Evolutionary conservation across 2,797 vertebrate genomes (phyloP), one percentile per base, ranked within the genome.

Genomic region (Coluber constrictor): DNA sequence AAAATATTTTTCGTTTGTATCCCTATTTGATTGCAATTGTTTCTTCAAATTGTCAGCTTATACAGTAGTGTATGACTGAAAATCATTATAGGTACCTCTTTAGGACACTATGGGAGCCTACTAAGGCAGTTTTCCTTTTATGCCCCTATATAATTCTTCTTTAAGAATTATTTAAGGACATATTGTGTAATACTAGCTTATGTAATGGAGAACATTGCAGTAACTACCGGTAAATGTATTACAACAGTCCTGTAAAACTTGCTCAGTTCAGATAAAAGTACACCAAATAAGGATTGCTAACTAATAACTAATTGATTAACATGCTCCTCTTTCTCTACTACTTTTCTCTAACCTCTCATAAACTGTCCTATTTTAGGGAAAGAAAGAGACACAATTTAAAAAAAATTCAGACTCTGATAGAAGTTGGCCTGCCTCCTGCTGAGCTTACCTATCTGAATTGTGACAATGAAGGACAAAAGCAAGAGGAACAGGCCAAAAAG

Each of bases 331-430:
- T 94, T 56, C 1, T 94, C 88, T 92, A 87, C 15, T 92, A 12
- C 92, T 2, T 93, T 0, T 93, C 86, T 51, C 79, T 94, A 47
- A 32, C 86, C 92, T 18, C 91, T 63, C 57, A 91, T 86, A 93
- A 91, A 96, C 93, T 96, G 43, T 95, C 94, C 87, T 92, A 94
- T 96, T 95, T 96, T 92, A 99, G 99, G 94, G 97, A 98, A 89
- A 96, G 93, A 61, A 98, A 97, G 92, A 97, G 92, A 94, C 94
- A 96, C 94, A 96, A 97, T 93, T 95, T 92, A 59, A 96, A 97
- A 96, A 96, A 70, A 86, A 91, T 88, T 93, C 92, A 93, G 61
- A 95, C 93, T 29, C 90, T 79, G n/a, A 51, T 95, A 94, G 13
- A 93, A n/a, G 95, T 94, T 89, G 32, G 88, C 83, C 7, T 88